Evolutionary conservation across 2,888 invertebrate genomes (phyloP), one percentile per base, ranked within the genome.

Genomic region (Chrysolina americana): DNA sequence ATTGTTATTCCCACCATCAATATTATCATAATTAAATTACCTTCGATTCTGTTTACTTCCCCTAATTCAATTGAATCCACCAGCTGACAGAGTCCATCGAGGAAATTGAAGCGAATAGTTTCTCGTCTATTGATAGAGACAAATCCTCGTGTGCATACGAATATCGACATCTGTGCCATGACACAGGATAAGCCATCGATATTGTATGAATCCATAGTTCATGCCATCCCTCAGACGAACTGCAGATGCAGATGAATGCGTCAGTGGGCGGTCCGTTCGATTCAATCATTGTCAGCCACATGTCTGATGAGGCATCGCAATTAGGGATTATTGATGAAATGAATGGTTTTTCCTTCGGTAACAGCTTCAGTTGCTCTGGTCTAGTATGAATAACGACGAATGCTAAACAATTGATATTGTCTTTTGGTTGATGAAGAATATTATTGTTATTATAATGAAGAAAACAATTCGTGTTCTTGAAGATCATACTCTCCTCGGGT

Each of bases 81-180:
- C 21, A 53, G 21, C 53, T 53, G 53, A 53, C 53, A 21, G 11
- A 21, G 4, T 9, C 19, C 15, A 53, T 53, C 53, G 13, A 19
- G 15, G 21, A 21, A 53, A 53, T 53, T 53, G 53, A 53, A 53
- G 21, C 21, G 21, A 53, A 53, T 53, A 53, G 53, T 53, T 21
- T 53, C 53, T 53, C 53, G 4, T 53, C 53, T 53, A 53, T 53
- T 53, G 53, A 53, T 19, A 19, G 21, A 13, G 19, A 53, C 53
- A 53, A 53, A 53, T 53, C 21, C 53, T 17, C 53, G 11, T 53
- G 53, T 53, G 53, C 53, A 53, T 13, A 21, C 23, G 21, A 53
- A 53, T 53, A 53, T 53, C 53, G 53, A 53, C 53, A 53, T 53
- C 53, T 53, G 53, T 21, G 53, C 53, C 53, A 53, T 23, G 53